Conservation (phyloP, 2,888 invertebrate species). For the Lepeophtheirus nordmannii region DNA sequence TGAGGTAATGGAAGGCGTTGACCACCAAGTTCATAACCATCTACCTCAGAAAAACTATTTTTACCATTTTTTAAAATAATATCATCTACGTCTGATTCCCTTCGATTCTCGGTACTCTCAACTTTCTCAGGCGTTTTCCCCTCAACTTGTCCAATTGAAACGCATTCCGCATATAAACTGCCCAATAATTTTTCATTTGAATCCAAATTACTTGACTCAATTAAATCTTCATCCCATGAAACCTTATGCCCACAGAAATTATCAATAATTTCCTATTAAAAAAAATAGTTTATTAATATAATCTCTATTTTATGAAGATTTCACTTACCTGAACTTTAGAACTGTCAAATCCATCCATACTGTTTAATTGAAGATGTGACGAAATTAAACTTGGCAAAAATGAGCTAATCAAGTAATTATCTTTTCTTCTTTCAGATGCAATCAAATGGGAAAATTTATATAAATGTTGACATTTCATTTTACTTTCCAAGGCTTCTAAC, state of each 20-base stretch:
- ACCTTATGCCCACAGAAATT: not conserved
- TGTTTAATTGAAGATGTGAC: not conserved
- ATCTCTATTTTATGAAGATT: not conserved
- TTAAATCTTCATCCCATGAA: not conserved
- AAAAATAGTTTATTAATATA: not conserved
- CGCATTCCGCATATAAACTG: not conserved
- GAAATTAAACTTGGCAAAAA: not conserved
- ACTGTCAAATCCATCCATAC: not conserved
- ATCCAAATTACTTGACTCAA: not conserved
- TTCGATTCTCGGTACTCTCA: too few species aligned
- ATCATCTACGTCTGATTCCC: too few species aligned
- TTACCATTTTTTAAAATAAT: too few species aligned
- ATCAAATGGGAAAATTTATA: not conserved
- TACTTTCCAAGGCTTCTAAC: not conserved
- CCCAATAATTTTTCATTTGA: not conserved
- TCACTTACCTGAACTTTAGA: constrained; percentile 2
- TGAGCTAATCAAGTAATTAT: not conserved
- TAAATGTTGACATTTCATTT: not conserved
- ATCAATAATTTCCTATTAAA: not conserved
- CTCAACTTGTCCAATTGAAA: not conserved
- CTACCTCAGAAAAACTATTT: too few species aligned
- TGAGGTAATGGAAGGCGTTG: not conserved
- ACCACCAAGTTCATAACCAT: too few species aligned
- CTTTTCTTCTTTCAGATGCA: not conserved
- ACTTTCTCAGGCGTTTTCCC: too few species aligned